Evolutionary conservation across 23 tunicate genomes (phyloP), one percentile per base, ranked within the genome.

Genomic region (Ascidia mentula): DNA sequence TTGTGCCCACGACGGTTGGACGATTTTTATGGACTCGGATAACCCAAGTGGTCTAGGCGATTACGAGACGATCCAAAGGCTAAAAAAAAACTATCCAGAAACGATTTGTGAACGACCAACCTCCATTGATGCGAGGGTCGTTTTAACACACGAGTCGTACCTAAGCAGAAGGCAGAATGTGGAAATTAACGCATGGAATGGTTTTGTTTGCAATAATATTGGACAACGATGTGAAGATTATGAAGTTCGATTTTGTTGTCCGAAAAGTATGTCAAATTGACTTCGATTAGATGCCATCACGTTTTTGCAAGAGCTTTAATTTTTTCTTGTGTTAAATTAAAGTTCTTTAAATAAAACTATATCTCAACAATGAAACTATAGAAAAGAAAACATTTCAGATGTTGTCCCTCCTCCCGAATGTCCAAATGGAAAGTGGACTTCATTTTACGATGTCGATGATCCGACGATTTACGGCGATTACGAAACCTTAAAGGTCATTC

Each of bases 41-140:
- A 18, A 74, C 20, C 78, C 78, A 4, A 74, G 59, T 74, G 78
- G 78, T 1, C 36, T 36, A 31, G 78, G 78, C 18, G 78, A 74
- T 74, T 35, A 31, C 1, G 78, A 74, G n/a, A 74, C 37, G 17
- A 6, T 71, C 3, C 18, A 35, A n/a, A 18, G 4, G 18, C 30
- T 71, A n/a, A 34, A 36, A 31, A 31, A 35, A 18, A 2, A 3
- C 6, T 71, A 71, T 18, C 34, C 75, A 3, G 75, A 71, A 6
- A 35, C 30, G 38, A 71, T 71, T 17, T 71, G 75, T 31, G 75
- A 71, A 18, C 30, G 18, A 9, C 75, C 75, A 17, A 71, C 75
- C 24, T 34, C 75, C 4, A 31, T 71, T 5, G 75, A 71, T 36
- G 75, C 75, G 18, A 34, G 75, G 38, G 38, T 71, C 32, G 75